Evolutionary conservation across 2,113 vertebrate genomes (phyloP).

Genomic region (Pelodiscus sinensis): DNA sequence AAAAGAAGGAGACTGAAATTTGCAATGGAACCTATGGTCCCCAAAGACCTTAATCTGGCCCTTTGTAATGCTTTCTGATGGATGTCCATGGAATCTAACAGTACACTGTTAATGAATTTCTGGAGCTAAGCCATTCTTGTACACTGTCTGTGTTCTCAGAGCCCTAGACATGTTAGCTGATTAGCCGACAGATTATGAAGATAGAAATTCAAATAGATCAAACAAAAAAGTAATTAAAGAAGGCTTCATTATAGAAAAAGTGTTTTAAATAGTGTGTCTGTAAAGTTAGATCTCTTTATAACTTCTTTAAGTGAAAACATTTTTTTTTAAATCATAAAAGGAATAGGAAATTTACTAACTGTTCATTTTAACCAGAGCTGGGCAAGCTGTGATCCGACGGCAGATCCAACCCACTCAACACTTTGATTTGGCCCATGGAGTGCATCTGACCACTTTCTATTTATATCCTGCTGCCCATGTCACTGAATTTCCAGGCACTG

Average conservation of each 20-base stretch:
- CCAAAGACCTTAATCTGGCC: neutral
- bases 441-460: no score
- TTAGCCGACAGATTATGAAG: slow-evolving; percentile 12
- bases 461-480: no score
- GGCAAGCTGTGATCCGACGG: no score
- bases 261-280: neutral
- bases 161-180: neutral
- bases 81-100: neutral
- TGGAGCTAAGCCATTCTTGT: neutral
- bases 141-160: neutral
- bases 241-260: neutral
- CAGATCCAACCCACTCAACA: no score
- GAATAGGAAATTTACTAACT: neutral
- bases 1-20: neutral
- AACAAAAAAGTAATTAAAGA: slow-evolving; percentile 43
- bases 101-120: neutral
- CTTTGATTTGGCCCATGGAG: no score
- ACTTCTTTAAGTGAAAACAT: neutral
- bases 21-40: neutral
- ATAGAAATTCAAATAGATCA: slow-evolving; percentile 21
- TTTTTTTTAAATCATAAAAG: neutral
- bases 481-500: no score
- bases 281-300: slow-evolving; percentile 10
- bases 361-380: neutral
- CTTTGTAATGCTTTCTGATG: neutral